Evolutionary conservation across 1,140 invertebrate genomes (phyloP).

Genomic region (Varroa destructor): DNA sequence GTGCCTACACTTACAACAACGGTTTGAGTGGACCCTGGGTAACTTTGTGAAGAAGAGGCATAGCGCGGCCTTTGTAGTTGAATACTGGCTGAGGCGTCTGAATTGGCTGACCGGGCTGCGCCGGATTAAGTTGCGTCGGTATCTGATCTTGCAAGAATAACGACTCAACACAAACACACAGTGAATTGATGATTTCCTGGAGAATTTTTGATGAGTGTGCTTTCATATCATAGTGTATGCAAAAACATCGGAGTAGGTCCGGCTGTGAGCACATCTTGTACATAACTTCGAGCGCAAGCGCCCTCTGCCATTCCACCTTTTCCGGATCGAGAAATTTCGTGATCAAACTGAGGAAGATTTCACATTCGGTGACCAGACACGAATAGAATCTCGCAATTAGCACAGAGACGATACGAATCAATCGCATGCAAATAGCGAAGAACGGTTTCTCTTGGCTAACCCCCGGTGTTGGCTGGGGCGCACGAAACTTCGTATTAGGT

Average conservation of each 20-base stretch:
- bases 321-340: conserved; percentile 94
- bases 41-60: conserved; percentile 6
- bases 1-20: conserved; percentile 5
- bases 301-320: conserved; percentile 86
- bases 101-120: conserved; percentile 8
- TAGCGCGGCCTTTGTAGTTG: conserved; percentile 20
- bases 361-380: conserved; percentile 87
- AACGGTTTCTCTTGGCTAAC: conserved; percentile 73
- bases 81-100: conserved; percentile 10
- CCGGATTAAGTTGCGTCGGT: conserved; percentile 34
- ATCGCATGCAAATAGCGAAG: conserved; percentile 88
- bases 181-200: conserved; percentile 84
- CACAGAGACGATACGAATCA: conserved; percentile 79
- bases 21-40: conserved; percentile 12
- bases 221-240: conserved; percentile 82
- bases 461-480: conserved; percentile 35
- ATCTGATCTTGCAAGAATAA: conserved; percentile 52
- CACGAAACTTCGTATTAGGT: conserved; percentile 75
- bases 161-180: conserved; percentile 88
- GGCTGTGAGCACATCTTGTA: conserved; percentile 82
- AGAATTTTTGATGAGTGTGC: conserved; percentile 80
- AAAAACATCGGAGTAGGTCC: conserved; percentile 62
- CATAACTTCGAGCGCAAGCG: conserved; percentile 82
- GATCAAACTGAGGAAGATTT: conserved; percentile 91
- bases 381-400: conserved; percentile 85